Evolutionary conservation across 2,797 vertebrate genomes (phyloP).

Genomic region (Sternotherus odoratus): DNA sequence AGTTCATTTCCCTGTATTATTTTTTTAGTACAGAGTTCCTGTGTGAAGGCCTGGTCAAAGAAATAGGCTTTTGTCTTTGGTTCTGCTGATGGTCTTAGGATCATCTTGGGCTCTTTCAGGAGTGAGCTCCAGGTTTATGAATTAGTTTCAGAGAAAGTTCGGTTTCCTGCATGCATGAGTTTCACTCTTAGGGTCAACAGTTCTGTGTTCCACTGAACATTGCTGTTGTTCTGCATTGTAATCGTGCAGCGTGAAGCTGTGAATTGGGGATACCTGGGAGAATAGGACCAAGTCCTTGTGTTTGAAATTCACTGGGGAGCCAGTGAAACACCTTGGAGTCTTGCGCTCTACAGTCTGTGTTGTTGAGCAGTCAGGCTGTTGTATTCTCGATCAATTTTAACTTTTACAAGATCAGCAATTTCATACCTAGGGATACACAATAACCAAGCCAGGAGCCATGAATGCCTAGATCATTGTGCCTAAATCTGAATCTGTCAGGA

Average conservation of each 20-base stretch:
- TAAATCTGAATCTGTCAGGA: neutral
- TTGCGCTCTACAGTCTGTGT: neutral
- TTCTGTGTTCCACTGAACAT: neutral
- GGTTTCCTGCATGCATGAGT: neutral
- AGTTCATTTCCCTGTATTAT: neutral
- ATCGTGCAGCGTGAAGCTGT: neutral
- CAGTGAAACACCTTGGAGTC: neutral
- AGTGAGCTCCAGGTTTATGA: neutral
- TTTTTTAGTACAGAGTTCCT: neutral
- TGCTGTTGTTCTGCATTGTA: neutral
- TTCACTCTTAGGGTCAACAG: neutral
- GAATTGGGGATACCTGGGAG: neutral
- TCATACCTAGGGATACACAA: neutral
- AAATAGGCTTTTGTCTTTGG: neutral
- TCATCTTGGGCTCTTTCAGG: neutral
- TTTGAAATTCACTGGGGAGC: neutral
- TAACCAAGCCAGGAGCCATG: neutral
- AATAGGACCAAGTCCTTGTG: neutral
- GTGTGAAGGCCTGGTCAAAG: neutral
- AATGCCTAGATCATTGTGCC: neutral
- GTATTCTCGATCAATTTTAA: neutral
- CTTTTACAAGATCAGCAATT: neutral
- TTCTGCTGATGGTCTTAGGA: neutral
- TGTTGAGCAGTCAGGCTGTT: neutral
- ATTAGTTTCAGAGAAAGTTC: neutral